Evolutionary conservation across 2,113 vertebrate genomes (phyloP).

Genomic region (Kryptolebias marmoratus): DNA sequence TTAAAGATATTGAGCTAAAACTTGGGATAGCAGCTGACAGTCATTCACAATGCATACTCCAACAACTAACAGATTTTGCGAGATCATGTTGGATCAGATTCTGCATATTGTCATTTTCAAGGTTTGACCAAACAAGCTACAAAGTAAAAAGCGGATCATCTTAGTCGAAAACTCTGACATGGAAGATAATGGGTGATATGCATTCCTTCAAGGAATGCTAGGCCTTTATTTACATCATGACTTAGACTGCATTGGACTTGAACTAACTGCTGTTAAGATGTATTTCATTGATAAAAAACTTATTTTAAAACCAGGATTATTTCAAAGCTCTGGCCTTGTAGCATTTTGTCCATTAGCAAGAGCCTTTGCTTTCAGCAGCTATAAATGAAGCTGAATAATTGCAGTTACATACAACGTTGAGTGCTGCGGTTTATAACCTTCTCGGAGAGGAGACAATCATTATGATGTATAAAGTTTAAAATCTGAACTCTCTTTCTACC

Average conservation of each 20-base stretch:
- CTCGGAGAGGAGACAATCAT: neutral
- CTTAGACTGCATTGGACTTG: neutral
- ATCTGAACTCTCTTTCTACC: neutral
- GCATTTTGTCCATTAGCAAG: neutral
- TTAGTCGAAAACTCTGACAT: too few species aligned
- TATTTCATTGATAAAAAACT: neutral
- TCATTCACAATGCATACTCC: too few species aligned
- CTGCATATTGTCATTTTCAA: too few species aligned
- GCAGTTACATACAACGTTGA: neutral
- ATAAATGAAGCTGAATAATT: neutral
- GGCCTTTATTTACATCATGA: neutral
- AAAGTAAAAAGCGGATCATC: too few species aligned
- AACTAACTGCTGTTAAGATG: neutral
- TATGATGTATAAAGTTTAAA: neutral
- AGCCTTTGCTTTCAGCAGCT: constrained; percentile 10
- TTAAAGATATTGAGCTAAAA: too few species aligned
- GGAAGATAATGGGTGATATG: too few species aligned
- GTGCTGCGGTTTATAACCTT: neutral
- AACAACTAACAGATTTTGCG: too few species aligned
- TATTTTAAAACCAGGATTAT: neutral
- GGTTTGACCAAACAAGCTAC: too few species aligned
- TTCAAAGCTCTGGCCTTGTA: neutral
- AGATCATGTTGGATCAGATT: too few species aligned
- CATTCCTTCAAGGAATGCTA: too few species aligned
- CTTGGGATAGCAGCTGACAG: too few species aligned